Base-by-base conservation (phyloP, 2,113 vertebrate genomes). In the Paratilapia polleni region DNA sequence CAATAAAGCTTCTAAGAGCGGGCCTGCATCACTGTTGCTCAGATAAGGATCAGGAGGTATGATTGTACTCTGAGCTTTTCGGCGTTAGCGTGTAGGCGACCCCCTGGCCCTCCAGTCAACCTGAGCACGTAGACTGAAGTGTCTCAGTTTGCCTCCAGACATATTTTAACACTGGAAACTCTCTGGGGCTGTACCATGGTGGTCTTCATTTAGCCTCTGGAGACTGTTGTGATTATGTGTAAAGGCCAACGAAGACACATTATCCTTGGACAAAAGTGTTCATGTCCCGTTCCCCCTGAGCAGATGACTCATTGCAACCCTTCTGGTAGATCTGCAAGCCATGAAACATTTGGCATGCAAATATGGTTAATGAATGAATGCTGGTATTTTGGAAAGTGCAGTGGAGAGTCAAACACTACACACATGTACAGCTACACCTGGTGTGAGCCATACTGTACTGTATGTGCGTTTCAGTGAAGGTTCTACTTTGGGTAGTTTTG, bases 261-360 rank as follows among this genome's bases (percentile, higher is more conserved):
- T 85, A 84, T 88, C 86, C 86, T 88, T 85, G 85, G 76, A 68
- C 75, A 87, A 61, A 82, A 80, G 86, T 79, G 78, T 73, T 87
- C 61, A 78, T 76, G 80, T 88, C 80, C 83, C 24, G 61, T 85
- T 89, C 87, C 91, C 89, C 88, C 82, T 38, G 47, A 84, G 91
- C 93, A 91, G 90, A 86, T 93, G 89, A 88, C 88, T 87, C 81
- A 73, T n/a, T 66, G 70, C 90, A 91, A 89, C 52, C 57, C 82
- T 63, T 86, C 63, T 58, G 49, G 58, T 86, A 91, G 74, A 91
- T 84, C 86, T 91, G 88, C 89, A 78, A 91, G 81, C 47, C 95
- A 94, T 95, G 95, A 96, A 95, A 92, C 88, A 90, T 90, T 80
- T 96, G 96, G 91, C 87, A 92, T 93, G 93, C 94, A 92, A 95